Evolutionary conservation across 2,888 invertebrate species (phyloP), one percentile per base, ranked within the genome.

Genomic region (Calliscelio sp.): DNA sequence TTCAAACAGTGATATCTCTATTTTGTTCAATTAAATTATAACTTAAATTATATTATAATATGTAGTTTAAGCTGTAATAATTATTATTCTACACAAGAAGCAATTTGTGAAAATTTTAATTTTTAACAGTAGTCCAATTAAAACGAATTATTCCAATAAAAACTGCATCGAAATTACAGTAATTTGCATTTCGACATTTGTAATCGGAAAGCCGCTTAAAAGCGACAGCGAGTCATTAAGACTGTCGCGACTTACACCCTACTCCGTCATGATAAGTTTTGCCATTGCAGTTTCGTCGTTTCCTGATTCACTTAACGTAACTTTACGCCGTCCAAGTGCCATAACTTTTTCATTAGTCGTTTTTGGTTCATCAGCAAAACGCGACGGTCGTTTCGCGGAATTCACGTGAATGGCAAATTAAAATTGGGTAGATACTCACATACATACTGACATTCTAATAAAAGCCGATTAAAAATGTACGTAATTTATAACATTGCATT

Each of bases 191-290:
- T 59, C 46, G 59, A 71, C 71, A 71, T 71, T 59, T 57, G 57
- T 71, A 71, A 71, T 71, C 71, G 59, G 32, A 57, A 71, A 71
- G 71, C 57, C 71, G 57, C 59, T 71, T 71, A 71, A 71, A 59
- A 71, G 46, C 59, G 71, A 46, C 57, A 32, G 32, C 24, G 38
- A 46, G 57, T 71, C 71, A 57, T 71, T 57, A 71, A 57, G 46
- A 59, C 57, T 59, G 71, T 71, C 57, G 59, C 46, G 59, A 71
- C 41, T 71, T 71, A 71, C 57, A 57, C 18, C 11, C n/a, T 46
- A 46, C 35, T 46, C 41, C 25, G 16, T 46, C 71, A 59, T 46
- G 59, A 57, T 46, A 71, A 71, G 55, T 71, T 57, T 32, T 41
- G 57, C 35, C 46, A 8, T 16, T 18, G 46, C 28, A 71, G 46